These are phyloP conservation scores for Cyclophora punctaria DNA, from an alignment of 2,888 invertebrate species.

Conservation along the genomic window DNA sequence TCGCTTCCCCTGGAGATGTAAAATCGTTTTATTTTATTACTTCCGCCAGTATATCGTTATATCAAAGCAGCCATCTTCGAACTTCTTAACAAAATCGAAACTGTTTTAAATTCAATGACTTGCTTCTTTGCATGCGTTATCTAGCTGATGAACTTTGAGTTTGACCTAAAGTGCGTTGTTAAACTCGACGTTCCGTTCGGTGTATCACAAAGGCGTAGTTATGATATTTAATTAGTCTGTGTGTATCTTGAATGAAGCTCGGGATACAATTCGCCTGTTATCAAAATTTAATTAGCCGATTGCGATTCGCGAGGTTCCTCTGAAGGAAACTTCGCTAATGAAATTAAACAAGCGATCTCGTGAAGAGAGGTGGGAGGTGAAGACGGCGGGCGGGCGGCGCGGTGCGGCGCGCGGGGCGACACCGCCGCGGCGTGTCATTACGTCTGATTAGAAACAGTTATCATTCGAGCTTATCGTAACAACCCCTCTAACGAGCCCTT, in stretches of 20 bases:
- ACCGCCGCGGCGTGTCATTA: slow-evolving; percentile 46
- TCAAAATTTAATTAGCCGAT: slow-evolving; percentile 24
- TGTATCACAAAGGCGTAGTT: neutral
- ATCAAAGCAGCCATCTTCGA: slow-evolving; percentile 51
- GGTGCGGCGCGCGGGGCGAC: slow-evolving; percentile 14
- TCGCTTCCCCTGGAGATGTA: slow-evolving; percentile 71
- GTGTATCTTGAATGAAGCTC: slow-evolving; percentile 7
- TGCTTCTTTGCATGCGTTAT: slow-evolving; percentile 6
- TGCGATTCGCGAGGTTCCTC: slow-evolving; percentile 17
- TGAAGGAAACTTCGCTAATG: slow-evolving; percentile 32
- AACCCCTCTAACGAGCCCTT: slow-evolving; percentile 61
- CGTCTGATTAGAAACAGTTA: slow-evolving; percentile 70
- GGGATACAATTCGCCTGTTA: slow-evolving; percentile 19
- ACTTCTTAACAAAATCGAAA: slow-evolving; percentile 47
- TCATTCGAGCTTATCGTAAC: slow-evolving; percentile 67
- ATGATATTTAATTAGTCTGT: neutral
- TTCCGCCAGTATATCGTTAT: slow-evolving; percentile 70
- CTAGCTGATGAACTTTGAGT: slow-evolving; percentile 10
- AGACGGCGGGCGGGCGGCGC: slow-evolving; percentile 10
- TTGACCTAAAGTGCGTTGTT: slow-evolving; percentile 1
- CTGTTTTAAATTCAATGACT: slow-evolving; percentile 27
- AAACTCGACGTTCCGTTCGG: neutral
- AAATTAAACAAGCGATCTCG: slow-evolving; percentile 40
- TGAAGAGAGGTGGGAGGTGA: slow-evolving; percentile 24
- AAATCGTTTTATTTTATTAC: slow-evolving; percentile 76